Conservation (phyloP, 1,140 invertebrate genomes). For the Popillia japonica region DNA sequence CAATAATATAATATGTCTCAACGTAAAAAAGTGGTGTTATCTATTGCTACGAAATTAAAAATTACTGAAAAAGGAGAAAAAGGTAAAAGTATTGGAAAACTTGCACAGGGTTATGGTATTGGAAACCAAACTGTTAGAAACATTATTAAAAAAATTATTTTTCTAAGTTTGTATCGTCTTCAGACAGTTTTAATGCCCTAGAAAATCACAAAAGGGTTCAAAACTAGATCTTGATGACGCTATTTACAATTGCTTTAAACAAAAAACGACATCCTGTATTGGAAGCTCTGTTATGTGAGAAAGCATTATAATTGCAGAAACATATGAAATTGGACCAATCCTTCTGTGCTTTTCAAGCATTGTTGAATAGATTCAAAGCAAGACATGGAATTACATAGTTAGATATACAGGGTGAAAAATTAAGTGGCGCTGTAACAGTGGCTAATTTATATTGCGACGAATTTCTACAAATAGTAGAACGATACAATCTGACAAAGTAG, state of each 20-base stretch:
- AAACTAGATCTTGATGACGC: too few species aligned
- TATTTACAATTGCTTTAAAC: too few species aligned
- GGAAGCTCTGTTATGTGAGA: too few species aligned
- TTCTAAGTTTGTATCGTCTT: conserved; percentile 1
- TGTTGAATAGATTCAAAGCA: too few species aligned
- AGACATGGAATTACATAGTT: too few species aligned
- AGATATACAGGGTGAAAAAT: background rate
- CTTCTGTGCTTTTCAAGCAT: too few species aligned
- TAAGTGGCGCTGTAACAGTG: background rate
- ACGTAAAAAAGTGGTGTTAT: conserved; percentile 19
- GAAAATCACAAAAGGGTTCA: too few species aligned
- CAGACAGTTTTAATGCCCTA: conserved; percentile 16
- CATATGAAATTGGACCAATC: too few species aligned
- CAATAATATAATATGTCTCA: background rate
- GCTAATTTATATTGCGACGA: too few species aligned
- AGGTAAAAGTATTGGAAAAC: conserved; percentile 15
- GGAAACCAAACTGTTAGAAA: conserved; percentile 29
- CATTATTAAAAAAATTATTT: conserved; percentile 21
- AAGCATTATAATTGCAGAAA: too few species aligned
- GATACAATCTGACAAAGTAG: too few species aligned
- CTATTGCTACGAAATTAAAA: conserved; percentile 21
- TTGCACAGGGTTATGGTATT: conserved; percentile 20
- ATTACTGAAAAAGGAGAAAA: conserved; percentile 36
- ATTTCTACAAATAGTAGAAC: background rate
- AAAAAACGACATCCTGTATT: too few species aligned